These are phyloP conservation scores for Leptobrachium ailaonicum DNA, from an alignment of 2,113 vertebrate genomes.

Conservation along the genomic window DNA sequence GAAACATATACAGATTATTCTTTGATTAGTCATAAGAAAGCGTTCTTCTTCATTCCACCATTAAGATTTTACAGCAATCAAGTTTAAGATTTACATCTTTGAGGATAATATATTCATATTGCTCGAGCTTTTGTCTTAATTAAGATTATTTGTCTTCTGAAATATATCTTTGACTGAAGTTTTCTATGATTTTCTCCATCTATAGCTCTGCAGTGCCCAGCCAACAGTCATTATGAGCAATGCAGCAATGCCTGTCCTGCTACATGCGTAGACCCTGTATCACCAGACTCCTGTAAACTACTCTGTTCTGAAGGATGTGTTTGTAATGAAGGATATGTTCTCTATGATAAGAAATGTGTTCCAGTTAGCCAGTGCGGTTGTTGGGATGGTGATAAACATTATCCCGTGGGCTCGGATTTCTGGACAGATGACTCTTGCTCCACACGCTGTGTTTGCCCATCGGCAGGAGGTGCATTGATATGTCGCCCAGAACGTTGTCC, in stretches of 20 bases:
- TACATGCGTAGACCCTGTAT: constrained; percentile 61
- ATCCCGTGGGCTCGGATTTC: constrained; percentile 59
- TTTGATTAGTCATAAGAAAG: no score
- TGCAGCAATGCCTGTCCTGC: constrained; percentile 67
- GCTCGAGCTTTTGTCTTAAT: no score
- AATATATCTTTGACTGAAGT: no score
- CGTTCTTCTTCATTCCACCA: no score
- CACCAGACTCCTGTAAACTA: constrained; percentile 56
- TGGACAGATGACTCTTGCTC: constrained; percentile 70
- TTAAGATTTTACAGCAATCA: no score
- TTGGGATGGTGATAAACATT: constrained; percentile 66
- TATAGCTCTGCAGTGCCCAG: constrained; percentile 57
- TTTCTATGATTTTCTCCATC: no score
- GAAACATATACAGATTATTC: no score
- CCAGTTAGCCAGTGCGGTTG: constrained; percentile 68
- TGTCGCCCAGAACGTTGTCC: constrained; percentile 67
- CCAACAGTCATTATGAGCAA: constrained; percentile 68
- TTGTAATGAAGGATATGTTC: constrained; percentile 67
- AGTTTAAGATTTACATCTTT: no score
- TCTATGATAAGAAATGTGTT: constrained; percentile 68
- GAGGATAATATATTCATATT: no score
- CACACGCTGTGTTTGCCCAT: constrained; percentile 68
- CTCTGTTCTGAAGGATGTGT: constrained; percentile 69
- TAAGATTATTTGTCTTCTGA: no score
- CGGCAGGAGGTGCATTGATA: constrained; percentile 58